A percentile compares a stretch with the other conserved stretches of the same genome.
These are phyloP conservation scores for Thrips palmi DNA, from an alignment of 1,140 invertebrate genomes.

Conservation along the genomic window DNA sequence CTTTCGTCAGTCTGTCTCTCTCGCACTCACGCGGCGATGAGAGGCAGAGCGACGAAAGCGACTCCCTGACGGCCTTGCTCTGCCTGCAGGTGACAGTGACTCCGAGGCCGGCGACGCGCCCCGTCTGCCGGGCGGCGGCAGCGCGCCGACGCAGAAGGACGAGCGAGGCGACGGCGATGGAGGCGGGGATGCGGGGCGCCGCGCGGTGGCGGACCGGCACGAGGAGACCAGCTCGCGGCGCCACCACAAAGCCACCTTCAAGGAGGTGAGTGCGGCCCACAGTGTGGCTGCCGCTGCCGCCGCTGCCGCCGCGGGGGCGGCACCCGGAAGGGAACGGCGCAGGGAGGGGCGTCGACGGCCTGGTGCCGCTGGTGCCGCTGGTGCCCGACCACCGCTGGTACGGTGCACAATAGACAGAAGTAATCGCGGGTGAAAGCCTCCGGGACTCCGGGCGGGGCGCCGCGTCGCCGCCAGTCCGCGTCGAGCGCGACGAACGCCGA, in stretches of 20 bases:
- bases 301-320: neutral
- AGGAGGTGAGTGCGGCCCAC: constrained; percentile 1
- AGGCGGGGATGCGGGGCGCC: constrained; percentile 1
- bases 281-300: neutral
- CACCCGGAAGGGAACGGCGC: neutral
- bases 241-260: no score
- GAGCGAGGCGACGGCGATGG: constrained; percentile 4
- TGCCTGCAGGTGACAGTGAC: neutral
- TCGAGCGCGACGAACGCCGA: constrained; percentile 17
- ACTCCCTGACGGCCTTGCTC: neutral
- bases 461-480: neutral
- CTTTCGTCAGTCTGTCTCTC: no score
- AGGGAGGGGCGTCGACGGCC: constrained; percentile 7
- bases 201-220: constrained; percentile 13
- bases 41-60: no score
- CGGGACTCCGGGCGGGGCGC: constrained; percentile 4
- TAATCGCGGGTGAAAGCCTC: constrained; percentile 7
- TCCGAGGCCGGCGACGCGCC: constrained; percentile 6
- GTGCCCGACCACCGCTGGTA: no score
- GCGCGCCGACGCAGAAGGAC: constrained; percentile 1
- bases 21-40: no score
- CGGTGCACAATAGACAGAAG: constrained; percentile 7
- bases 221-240: constrained; percentile 7
- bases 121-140: neutral
- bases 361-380: no score